A percentile compares a stretch with the other conserved stretches of the same genome.
These are phyloP conservation scores for Patiria pectinifera DNA, from an alignment of 53 echinoderm and acorn worm species.

Conservation along the genomic window DNA sequence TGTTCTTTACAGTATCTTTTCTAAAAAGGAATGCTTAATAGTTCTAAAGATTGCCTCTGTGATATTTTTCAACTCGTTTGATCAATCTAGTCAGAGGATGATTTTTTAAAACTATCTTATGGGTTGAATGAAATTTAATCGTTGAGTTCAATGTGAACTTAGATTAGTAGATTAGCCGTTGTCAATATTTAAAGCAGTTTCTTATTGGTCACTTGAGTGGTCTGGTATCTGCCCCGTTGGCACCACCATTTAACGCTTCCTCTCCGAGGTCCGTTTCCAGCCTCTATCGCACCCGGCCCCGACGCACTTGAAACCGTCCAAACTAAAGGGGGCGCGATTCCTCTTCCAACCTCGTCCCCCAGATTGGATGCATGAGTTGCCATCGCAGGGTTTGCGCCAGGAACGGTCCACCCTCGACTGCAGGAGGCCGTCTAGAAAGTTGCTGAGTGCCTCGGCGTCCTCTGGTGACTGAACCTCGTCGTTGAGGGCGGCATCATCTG, in stretches of 20 bases:
- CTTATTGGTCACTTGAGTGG: not conserved
- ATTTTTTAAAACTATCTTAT: too few relatives aligned
- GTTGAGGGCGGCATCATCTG: constrained; percentile 31
- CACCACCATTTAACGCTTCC: constrained; percentile 30
- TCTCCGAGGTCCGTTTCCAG: constrained; percentile 56
- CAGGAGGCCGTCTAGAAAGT: constrained; percentile 18
- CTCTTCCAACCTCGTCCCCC: constrained; percentile 63
- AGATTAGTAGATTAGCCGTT: not conserved
- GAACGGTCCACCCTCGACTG: constrained; percentile 25
- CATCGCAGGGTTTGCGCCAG: constrained; percentile 53
- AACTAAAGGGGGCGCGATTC: constrained; percentile 38
- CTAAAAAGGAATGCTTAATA: too few relatives aligned
- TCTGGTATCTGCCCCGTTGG: constrained; percentile 34
- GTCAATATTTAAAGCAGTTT: not conserved
- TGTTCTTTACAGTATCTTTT: too few relatives aligned
- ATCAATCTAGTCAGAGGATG: too few relatives aligned
- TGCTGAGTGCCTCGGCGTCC: constrained; percentile 24
- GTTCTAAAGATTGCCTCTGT: too few relatives aligned
- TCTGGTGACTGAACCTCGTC: constrained; percentile 21
- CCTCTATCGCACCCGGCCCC: constrained; percentile 31
- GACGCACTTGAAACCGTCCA: constrained; percentile 44
- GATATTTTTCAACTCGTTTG: too few relatives aligned
- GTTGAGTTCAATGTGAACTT: not conserved
- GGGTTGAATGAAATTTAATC: not conserved
- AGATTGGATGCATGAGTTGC: constrained; percentile 54